A percentile compares a stretch with the other conserved stretches of the same genome.
Conservation (phyloP, 2,113 vertebrate genomes). For the Miniopterus natalensis region DNA sequence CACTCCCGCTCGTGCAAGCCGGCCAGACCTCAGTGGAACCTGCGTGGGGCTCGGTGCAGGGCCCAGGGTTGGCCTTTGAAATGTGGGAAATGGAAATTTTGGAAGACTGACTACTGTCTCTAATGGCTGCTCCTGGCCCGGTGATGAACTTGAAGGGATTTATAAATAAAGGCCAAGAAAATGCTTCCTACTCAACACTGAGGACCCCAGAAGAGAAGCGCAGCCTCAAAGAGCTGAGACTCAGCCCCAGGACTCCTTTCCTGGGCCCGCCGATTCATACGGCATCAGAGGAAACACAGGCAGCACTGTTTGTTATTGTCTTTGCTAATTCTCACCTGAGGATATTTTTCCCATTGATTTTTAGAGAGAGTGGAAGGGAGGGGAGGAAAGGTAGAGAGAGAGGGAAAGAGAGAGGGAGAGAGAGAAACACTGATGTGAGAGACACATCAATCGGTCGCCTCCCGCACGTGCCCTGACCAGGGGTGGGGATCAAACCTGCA, state of each 20-base stretch:
- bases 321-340: no score
- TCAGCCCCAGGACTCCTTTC: background rate
- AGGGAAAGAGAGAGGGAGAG: no score
- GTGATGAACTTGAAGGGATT: background rate
- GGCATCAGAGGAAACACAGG: background rate
- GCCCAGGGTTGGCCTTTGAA: background rate
- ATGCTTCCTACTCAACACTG: no score
- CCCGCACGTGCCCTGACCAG: no score
- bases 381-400: no score
- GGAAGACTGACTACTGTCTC: background rate
- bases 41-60: fast-evolving
- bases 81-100: background rate
- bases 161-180: background rate
- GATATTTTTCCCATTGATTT: no score
- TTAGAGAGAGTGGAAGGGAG: no score
- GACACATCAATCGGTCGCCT: no score
- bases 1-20: no score
- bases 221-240: background rate
- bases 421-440: no score
- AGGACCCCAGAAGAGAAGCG: background rate
- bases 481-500: no score
- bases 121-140: background rate
- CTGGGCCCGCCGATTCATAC: background rate
- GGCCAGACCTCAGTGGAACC: background rate
- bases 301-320: no score